Percentiles rank a stretch among this genome's conserved stretches.
Evolutionary conservation across 2,113 vertebrate genomes (phyloP).

Genomic region (Brienomyrus longianalis): DNA sequence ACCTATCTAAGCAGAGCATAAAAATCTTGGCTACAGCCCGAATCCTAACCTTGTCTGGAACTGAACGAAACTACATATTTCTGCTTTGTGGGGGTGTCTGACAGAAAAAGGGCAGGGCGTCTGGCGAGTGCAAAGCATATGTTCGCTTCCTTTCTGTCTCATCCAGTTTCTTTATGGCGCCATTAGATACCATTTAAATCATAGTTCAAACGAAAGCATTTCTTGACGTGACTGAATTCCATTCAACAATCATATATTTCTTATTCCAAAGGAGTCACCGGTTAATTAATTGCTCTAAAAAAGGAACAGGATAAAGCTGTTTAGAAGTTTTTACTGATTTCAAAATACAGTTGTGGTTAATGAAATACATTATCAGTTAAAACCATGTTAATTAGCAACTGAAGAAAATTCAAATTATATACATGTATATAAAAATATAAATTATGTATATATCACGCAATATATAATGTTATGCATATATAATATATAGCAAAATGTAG

Average conservation of each 20-base stretch:
- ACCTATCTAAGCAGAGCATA: not conserved
- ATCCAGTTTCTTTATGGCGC: not conserved
- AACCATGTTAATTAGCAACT: not conserved
- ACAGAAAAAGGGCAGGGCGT: not conserved
- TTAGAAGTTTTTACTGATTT: not conserved
- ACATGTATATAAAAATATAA: not conserved
- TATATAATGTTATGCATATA: not conserved
- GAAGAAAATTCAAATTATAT: not conserved
- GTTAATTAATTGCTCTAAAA: not conserved
- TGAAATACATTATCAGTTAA: not conserved
- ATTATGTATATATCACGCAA: not conserved
- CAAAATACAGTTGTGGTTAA: not conserved
- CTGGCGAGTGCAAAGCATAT: not conserved
- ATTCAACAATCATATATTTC: not conserved
- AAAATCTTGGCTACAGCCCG: not conserved
- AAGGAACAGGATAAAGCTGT: not conserved
- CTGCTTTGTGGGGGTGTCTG: not conserved
- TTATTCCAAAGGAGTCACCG: not conserved
- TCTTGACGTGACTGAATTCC: not conserved
- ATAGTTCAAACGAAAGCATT: not conserved
- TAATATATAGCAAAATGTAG: conserved; percentile 25
- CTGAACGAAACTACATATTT: not conserved
- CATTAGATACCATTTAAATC: not conserved
- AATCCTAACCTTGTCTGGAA: not conserved
- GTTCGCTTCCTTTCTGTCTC: not conserved